A percentile compares a stretch with the other conserved stretches of the same genome.
Conservation (phyloP, 30 jellyfish, hydroid and myxozoan species). For the Aurelia aurita region DNA sequence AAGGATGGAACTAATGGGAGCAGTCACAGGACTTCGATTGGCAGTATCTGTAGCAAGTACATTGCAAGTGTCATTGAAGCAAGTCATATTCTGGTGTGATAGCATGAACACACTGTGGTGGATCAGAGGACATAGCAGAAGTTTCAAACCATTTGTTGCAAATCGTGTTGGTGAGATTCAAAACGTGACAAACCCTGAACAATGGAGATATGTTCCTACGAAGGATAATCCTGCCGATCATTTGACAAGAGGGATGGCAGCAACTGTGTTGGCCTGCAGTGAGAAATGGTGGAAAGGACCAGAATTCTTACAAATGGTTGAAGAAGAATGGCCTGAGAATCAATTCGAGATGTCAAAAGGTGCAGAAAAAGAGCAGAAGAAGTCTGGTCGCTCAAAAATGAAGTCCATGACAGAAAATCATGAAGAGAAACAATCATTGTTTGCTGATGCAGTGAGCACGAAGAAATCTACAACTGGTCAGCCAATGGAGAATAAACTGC, state of each 20-base stretch:
- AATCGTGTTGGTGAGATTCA: slow-evolving; percentile 56
- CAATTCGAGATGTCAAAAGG: too few species aligned
- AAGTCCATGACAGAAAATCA: too few species aligned
- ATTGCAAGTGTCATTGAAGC: slow-evolving; percentile 16
- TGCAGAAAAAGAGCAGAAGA: too few species aligned
- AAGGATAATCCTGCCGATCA: slow-evolving; percentile 56
- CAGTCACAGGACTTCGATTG: slow-evolving; percentile 15
- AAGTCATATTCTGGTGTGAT: slow-evolving; percentile 48
- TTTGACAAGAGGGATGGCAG: slow-evolving; percentile 48
- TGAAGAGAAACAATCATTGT: too few species aligned
- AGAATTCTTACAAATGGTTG: slow-evolving; percentile 19
- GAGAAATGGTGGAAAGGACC: slow-evolving; percentile 67
- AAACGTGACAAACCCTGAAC: slow-evolving; percentile 35
- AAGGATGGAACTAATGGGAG: slow-evolving; percentile 67
- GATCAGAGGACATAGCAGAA: slow-evolving; percentile 54
- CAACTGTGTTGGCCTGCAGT: background rate
- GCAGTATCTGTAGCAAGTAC: slow-evolving; percentile 31
- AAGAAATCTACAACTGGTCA: too few species aligned
- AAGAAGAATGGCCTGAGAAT: slow-evolving; percentile 49
- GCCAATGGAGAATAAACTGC: too few species aligned
- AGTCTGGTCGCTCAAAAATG: too few species aligned
- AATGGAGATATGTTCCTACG: slow-evolving; percentile 63
- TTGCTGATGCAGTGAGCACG: too few species aligned
- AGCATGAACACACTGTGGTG: slow-evolving; percentile 72
- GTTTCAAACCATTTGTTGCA: slow-evolving; percentile 56